These are phyloP conservation scores for Hipposideros larvatus DNA, from an alignment of 2,797 vertebrate species.

Conservation along the genomic window DNA sequence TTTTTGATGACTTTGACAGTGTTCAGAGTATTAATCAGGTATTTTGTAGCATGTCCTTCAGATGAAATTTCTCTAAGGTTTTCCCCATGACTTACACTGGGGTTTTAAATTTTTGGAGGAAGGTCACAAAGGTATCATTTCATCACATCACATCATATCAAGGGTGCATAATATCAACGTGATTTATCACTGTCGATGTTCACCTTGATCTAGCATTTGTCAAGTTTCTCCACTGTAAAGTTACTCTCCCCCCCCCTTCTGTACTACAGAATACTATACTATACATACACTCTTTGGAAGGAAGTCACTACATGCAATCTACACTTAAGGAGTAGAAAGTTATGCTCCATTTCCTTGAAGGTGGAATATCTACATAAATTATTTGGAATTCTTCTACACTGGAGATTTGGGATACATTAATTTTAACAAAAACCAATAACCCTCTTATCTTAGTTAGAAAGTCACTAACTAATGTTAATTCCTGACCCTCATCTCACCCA, in stretches of 20 bases:
- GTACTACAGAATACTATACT: neutral
- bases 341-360: neutral
- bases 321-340: neutral
- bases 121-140: neutral
- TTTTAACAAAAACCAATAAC: neutral
- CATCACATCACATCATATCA: neutral
- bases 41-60: neutral
- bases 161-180: neutral
- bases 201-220: neutral
- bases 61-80: neutral
- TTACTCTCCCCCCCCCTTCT: neutral
- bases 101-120: neutral
- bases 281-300: neutral
- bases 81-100: neutral
- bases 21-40: neutral
- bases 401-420: neutral
- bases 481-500: neutral
- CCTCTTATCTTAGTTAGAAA: constrained; percentile 26
- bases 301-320: neutral
- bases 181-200: neutral
- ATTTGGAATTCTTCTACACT: constrained; percentile 1
- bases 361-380: neutral
- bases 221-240: neutral
- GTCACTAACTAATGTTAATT: neutral
- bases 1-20: neutral